phyloP scores from a whole-genome alignment of 2,797 vertebrate genomes.

The Hypotaenidia philippensis region DNA sequence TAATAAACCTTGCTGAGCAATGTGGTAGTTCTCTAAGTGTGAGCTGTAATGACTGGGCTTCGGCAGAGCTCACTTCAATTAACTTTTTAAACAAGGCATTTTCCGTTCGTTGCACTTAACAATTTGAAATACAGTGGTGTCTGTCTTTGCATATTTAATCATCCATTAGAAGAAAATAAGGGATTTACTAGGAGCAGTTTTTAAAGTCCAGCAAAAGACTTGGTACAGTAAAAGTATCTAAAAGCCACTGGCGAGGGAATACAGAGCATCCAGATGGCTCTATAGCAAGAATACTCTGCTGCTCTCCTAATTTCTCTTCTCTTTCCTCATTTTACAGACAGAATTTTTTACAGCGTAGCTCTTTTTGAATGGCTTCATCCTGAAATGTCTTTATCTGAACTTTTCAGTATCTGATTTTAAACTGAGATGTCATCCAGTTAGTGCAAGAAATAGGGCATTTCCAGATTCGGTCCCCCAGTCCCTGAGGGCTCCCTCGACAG shows the following conservation, averaged over 20 bases:
- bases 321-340: neutral
- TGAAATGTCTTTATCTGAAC: conserved; percentile 19
- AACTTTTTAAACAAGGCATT: conserved; percentile 44
- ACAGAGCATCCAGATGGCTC: neutral
- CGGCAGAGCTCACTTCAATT: conserved; percentile 10
- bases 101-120: conserved; percentile 31
- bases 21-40: neutral
- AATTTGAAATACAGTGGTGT: conserved; percentile 13
- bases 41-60: neutral
- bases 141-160: conserved; percentile 49
- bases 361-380: neutral
- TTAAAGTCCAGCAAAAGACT: neutral
- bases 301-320: conserved; percentile 3
- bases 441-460: neutral
- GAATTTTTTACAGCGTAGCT: conserved; percentile 7
- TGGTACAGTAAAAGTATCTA: neutral
- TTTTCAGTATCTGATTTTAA: conserved; percentile 25
- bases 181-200: neutral
- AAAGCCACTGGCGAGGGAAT: neutral
- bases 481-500: neutral
- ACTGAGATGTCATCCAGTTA: neutral
- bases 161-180: neutral
- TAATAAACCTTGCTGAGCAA: conserved; percentile 24
- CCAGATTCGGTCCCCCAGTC: neutral
- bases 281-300: neutral